Conservation (phyloP, 2,113 vertebrate species). For the Thomomys bottae region DNA sequence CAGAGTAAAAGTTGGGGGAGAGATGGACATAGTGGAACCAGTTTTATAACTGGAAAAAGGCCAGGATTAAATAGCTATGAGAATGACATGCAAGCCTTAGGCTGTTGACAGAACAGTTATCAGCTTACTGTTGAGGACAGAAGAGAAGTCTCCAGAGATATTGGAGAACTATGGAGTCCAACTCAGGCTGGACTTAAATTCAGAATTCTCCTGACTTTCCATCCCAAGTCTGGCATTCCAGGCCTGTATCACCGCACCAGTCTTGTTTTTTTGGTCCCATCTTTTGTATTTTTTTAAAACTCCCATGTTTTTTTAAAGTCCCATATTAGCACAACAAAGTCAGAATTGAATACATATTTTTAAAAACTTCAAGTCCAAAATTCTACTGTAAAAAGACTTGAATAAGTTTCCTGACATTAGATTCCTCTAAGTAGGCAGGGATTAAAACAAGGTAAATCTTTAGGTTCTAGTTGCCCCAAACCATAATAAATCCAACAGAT, state of each 20-base stretch:
- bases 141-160: not conserved
- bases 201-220: not conserved
- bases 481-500: not conserved
- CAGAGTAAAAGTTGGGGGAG: not conserved
- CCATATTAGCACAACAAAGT: not conserved
- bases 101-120: not conserved
- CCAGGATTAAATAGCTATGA: not conserved
- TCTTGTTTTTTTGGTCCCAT: not conserved
- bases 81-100: not conserved
- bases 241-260: too few relatives aligned
- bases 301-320: not conserved
- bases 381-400: conserved; percentile 38
- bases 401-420: not conserved
- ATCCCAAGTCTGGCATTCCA: not conserved
- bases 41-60: conserved; percentile 23
- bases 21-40: not conserved
- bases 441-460: conserved; percentile 11
- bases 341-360: not conserved
- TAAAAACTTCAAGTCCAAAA: not conserved
- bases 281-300: not conserved
- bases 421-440: conserved; percentile 13
- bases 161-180: not conserved
- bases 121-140: not conserved
- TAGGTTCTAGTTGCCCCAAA: not conserved
- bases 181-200: not conserved